Conservation (phyloP, 2,113 vertebrate species). For the Scolopax mira region DNA sequence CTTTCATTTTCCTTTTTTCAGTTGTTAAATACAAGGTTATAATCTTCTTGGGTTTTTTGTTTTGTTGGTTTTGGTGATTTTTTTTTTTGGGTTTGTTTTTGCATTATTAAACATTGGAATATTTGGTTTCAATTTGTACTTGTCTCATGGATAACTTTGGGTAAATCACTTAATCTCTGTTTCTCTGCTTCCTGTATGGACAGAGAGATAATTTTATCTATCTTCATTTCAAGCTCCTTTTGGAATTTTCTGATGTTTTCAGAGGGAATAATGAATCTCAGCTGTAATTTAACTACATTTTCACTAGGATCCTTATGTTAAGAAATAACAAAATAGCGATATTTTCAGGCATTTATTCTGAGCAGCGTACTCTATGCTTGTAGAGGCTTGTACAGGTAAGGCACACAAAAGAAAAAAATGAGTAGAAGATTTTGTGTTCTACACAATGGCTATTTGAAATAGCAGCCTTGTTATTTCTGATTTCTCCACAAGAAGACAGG, state of each 20-base stretch:
- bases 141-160: background rate
- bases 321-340: background rate
- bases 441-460: background rate
- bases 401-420: background rate
- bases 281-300: background rate
- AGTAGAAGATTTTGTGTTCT: background rate
- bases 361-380: background rate
- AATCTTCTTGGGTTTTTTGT: background rate
- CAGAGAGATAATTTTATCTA: background rate
- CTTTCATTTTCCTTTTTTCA: background rate
- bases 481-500: background rate
- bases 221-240: background rate
- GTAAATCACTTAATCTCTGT: background rate
- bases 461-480: background rate
- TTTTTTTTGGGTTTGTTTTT: background rate
- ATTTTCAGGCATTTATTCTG: background rate
- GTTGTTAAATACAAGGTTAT: background rate
- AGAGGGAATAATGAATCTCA: background rate
- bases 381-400: background rate
- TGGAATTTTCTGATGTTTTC: background rate
- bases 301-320: background rate
- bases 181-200: background rate
- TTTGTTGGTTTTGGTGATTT: no score
- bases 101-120: background rate
- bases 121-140: background rate